Conservation (phyloP, 2,113 vertebrate species). For the Zosterops lateralis region DNA sequence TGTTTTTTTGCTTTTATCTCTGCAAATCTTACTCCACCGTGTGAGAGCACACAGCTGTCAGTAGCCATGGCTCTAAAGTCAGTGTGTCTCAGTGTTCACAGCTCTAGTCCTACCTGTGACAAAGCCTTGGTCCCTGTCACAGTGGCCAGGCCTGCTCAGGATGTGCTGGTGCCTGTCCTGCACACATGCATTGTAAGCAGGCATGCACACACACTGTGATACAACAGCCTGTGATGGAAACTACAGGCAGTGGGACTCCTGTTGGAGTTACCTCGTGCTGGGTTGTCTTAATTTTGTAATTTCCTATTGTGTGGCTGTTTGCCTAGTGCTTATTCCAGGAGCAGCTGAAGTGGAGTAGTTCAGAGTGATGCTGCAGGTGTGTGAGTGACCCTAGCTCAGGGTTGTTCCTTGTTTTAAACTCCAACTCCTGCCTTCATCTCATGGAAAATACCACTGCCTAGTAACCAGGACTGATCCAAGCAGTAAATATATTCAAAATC, state of each 20-base stretch:
- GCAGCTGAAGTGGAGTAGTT: not conserved
- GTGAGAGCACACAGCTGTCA: not conserved
- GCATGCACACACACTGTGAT: rapidly evolving
- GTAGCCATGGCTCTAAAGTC: not conserved
- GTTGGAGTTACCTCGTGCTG: not conserved
- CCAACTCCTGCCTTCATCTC: not conserved
- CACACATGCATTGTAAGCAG: rapidly evolving
- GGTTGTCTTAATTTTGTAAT: not conserved
- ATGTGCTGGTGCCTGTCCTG: not conserved
- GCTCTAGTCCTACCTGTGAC: not conserved
- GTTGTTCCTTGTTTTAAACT: not conserved
- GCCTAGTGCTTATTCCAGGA: not conserved
- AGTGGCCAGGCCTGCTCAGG: not conserved
- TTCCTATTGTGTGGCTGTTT: not conserved
- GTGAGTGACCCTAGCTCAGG: not conserved
- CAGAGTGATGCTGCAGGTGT: not conserved
- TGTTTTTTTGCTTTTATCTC: not conserved
- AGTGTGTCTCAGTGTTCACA: not conserved
- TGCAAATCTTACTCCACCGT: not conserved
- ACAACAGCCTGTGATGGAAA: not conserved
- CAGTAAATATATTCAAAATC: not conserved
- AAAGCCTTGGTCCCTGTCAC: not conserved
- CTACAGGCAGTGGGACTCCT: not conserved
- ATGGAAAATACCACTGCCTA: not conserved
- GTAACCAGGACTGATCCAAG: not conserved